Evolutionary conservation across 2,113 vertebrate species (phyloP).

Genomic region (Motacilla tschutschensis): DNA sequence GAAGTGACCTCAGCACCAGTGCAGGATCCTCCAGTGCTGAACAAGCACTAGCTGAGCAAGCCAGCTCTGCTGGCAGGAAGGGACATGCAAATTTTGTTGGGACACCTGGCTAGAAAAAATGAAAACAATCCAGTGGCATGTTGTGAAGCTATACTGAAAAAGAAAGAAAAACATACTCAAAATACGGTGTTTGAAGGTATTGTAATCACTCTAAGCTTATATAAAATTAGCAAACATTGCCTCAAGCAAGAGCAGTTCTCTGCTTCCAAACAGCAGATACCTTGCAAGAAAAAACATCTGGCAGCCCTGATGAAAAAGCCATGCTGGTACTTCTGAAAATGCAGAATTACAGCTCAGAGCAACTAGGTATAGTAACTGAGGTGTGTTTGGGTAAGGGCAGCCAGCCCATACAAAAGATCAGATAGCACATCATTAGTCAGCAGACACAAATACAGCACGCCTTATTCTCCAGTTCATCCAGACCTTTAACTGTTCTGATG

Average conservation of each 20-base stretch:
- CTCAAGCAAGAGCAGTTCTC: not conserved
- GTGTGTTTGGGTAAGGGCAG: not conserved
- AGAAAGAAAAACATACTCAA: not conserved
- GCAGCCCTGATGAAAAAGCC: not conserved
- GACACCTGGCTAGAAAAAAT: not conserved
- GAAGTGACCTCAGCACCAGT: not conserved
- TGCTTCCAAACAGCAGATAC: not conserved
- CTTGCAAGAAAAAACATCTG: fast-evolving
- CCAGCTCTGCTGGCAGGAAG: not conserved
- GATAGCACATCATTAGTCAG: not conserved
- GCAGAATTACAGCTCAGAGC: not conserved
- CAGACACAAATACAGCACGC: not conserved
- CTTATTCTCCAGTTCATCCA: not conserved
- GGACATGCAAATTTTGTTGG: not conserved
- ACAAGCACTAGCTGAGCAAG: not conserved
- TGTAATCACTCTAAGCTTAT: not conserved
- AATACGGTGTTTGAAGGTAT: not conserved
- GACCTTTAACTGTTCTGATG: not conserved
- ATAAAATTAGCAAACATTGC: not conserved
- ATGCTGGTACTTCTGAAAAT: not conserved
- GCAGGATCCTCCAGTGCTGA: not conserved
- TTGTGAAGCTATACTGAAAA: not conserved
- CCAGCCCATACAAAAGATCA: not conserved
- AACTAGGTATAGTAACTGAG: not conserved
- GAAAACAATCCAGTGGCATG: not conserved